Evolutionary conservation across 1,140 invertebrate genomes (phyloP).

Genomic region (Probaryconus sp.): DNA sequence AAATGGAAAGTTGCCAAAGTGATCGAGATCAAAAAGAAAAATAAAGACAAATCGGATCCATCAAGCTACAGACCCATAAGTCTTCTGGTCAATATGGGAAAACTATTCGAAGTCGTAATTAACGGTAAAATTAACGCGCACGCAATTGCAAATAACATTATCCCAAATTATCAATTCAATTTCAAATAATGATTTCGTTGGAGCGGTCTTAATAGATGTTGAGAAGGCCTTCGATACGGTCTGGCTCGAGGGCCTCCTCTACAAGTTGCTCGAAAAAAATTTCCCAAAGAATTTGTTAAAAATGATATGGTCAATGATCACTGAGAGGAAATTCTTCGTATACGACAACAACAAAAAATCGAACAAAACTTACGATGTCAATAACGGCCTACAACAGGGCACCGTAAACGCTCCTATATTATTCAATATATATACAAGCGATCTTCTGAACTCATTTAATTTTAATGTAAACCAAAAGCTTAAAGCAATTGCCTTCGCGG

Average conservation of each 20-base stretch:
- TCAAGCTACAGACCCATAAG: slow-evolving; percentile 19
- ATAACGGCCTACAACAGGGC: slow-evolving; percentile 28
- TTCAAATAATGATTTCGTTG: slow-evolving; percentile 3
- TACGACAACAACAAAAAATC: neutral
- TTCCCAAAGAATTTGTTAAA: neutral
- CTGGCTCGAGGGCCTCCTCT: too few relatives aligned
- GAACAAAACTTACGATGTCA: slow-evolving; percentile 16
- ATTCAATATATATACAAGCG: slow-evolving; percentile 18
- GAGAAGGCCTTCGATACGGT: too few relatives aligned
- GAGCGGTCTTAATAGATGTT: too few relatives aligned
- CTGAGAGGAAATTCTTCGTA: slow-evolving; percentile 13
- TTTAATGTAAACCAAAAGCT: too few relatives aligned
- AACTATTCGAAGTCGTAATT: slow-evolving; percentile 12
- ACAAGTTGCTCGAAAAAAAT: neutral
- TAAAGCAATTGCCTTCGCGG: too few relatives aligned
- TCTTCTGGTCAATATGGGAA: slow-evolving; percentile 5
- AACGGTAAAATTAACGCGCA: neutral
- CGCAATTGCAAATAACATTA: slow-evolving; percentile 1
- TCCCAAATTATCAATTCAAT: slow-evolving; percentile 21
- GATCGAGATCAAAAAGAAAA: slow-evolving; percentile 4
- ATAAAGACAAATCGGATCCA: slow-evolving; percentile 3
- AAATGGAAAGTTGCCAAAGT: slow-evolving; percentile 37
- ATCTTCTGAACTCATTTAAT: slow-evolving; percentile 11
- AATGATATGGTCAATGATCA: slow-evolving; percentile 13
- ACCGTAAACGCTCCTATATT: neutral